Evolutionary conservation across 2,797 vertebrate genomes (phyloP).

Genomic region (Tamandua tetradactyla): DNA sequence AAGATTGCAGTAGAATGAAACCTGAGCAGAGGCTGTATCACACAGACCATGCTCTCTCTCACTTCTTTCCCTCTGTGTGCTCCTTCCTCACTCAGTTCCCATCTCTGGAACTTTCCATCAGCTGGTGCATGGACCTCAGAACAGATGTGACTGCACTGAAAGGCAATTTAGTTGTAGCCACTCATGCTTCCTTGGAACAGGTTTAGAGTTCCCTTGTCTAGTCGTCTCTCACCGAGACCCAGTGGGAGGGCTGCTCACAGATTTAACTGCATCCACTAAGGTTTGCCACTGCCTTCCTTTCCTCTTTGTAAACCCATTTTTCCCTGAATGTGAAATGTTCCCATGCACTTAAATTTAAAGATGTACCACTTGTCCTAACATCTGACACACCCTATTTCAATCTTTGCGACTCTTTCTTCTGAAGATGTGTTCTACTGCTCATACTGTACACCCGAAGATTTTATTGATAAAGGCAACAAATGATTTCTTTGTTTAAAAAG

Average conservation of each 20-base stretch:
- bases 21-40: not conserved
- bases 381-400: not conserved
- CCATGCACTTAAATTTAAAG: not conserved
- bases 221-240: not conserved
- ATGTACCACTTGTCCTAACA: not conserved
- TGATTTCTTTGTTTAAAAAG: slow-evolving; percentile 3
- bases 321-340: not conserved
- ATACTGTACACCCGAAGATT: not conserved
- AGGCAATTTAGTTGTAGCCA: not conserved
- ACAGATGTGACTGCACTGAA: not conserved
- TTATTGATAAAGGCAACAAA: not conserved
- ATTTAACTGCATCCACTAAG: not conserved
- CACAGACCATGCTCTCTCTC: not conserved
- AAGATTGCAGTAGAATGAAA: not conserved
- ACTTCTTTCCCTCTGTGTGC: not conserved
- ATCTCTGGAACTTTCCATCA: not conserved
- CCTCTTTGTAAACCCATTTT: not conserved
- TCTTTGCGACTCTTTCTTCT: not conserved
- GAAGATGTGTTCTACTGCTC: not conserved
- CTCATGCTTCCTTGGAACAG: not conserved
- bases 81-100: not conserved
- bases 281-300: not conserved
- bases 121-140: not conserved
- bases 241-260: not conserved
- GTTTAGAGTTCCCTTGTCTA: not conserved